Percentiles rank a stretch among this genome's conserved stretches.
phyloP scores from a whole-genome alignment of 2,113 vertebrate genomes.

The Clarias magur region DNA sequence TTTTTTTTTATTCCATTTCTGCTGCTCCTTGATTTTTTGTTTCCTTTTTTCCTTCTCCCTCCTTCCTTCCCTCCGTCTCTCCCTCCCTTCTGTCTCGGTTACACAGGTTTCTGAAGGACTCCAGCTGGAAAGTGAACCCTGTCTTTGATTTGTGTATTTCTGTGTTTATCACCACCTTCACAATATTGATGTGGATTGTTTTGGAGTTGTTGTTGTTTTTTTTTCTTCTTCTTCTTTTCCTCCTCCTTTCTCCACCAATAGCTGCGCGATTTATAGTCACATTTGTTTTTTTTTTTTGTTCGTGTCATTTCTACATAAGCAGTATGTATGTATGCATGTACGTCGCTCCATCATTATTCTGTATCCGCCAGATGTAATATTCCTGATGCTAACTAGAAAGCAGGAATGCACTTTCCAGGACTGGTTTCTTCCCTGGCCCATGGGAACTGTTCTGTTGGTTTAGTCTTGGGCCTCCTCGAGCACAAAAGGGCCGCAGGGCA shows the following conservation, averaged over 20 bases:
- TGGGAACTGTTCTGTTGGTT: conserved; percentile 69
- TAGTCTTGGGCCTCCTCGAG: conserved; percentile 61
- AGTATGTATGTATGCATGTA: background rate
- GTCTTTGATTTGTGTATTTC: conserved; percentile 33
- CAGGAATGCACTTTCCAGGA: background rate
- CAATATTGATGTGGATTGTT: conserved; percentile 26
- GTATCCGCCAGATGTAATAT: background rate
- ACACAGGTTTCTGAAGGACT: conserved; percentile 37
- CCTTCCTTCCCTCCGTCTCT: conserved; percentile 26
- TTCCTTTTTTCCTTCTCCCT: conserved; percentile 37
- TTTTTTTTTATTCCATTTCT: conserved; percentile 31
- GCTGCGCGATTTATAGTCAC: background rate
- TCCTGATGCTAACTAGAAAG: background rate
- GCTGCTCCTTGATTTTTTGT: conserved; percentile 33
- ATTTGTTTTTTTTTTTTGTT: background rate
- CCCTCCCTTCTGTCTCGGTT: conserved; percentile 46
- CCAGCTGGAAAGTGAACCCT: conserved; percentile 35
- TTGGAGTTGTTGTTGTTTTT: background rate
- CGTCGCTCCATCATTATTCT: background rate
- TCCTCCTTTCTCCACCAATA: background rate
- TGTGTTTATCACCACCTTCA: conserved; percentile 12
- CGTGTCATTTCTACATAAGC: background rate
- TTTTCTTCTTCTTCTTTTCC: no score
- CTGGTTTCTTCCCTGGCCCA: conserved; percentile 47
- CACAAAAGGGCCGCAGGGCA: conserved; percentile 66